Percentiles rank a stretch among this genome's conserved stretches.
Evolutionary conservation across 2,113 vertebrate species (phyloP).

Genomic region (Piaya cayana): DNA sequence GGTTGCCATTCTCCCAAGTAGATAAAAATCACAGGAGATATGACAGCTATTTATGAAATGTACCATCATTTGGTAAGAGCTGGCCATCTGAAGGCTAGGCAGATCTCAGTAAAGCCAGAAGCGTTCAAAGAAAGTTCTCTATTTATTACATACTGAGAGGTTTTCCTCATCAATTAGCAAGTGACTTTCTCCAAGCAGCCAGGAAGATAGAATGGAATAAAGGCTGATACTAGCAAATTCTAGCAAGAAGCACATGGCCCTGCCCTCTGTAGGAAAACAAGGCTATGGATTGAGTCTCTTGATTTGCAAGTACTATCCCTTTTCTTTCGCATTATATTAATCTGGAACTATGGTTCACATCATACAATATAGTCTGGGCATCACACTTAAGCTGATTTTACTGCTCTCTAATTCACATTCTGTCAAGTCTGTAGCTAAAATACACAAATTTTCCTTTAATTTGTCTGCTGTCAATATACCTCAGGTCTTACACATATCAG

Average conservation of each 20-base stretch:
- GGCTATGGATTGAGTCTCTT: neutral
- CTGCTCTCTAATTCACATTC: neutral
- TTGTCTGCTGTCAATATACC: neutral
- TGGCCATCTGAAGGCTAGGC: neutral
- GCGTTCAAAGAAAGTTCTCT: neutral
- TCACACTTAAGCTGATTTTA: neutral
- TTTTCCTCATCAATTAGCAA: neutral
- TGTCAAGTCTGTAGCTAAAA: neutral
- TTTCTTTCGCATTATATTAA: neutral
- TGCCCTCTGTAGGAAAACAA: neutral
- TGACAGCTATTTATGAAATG: neutral
- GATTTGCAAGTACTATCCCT: neutral
- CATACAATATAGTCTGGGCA: neutral
- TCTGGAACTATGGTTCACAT: neutral
- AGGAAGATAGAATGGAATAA: neutral
- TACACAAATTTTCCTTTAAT: neutral
- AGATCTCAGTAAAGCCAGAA: neutral
- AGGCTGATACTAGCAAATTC: neutral
- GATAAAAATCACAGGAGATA: neutral
- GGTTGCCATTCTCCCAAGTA: neutral
- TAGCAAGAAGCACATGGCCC: neutral
- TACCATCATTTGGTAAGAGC: neutral
- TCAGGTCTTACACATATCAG: neutral
- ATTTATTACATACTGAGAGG: neutral
- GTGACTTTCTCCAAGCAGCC: neutral